Evolutionary conservation across 2,797 vertebrate species (phyloP).

Genomic region (Hyperoplus lanceolatus): DNA sequence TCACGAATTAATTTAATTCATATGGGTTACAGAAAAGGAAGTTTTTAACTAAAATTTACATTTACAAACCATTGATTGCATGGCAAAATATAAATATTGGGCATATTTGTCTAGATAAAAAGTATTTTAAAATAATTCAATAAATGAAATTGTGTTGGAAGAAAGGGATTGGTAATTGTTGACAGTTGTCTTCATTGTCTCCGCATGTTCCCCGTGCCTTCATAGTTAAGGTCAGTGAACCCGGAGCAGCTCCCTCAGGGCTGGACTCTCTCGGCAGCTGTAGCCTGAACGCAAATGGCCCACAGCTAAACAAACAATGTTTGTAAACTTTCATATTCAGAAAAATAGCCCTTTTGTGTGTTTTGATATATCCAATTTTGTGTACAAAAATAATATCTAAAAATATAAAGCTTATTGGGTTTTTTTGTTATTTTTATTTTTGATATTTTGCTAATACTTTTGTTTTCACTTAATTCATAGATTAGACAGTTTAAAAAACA

Average conservation of each 20-base stretch:
- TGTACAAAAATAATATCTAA: not conserved
- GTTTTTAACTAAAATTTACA: not conserved
- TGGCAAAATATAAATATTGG: not conserved
- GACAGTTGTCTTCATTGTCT: constrained; percentile 37
- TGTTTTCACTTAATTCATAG: not conserved
- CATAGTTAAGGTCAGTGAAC: constrained; percentile 62
- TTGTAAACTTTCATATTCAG: not conserved
- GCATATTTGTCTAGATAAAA: not conserved
- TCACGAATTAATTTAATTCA: not conserved
- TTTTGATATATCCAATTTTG: not conserved
- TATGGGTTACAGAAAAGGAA: not conserved
- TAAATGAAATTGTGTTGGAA: not conserved
- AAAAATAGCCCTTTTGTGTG: not conserved
- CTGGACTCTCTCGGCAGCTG: constrained; percentile 53
- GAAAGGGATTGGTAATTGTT: not conserved
- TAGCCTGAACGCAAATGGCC: constrained; percentile 58
- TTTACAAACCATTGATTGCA: not conserved
- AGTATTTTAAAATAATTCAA: not conserved
- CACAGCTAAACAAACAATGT: constrained; percentile 36
- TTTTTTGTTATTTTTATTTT: constrained; percentile 1
- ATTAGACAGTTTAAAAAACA: no score
- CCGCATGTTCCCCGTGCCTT: constrained; percentile 27
- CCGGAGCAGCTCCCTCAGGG: constrained; percentile 62
- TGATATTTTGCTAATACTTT: not conserved
- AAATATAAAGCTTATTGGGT: not conserved